A percentile compares a stretch with the other conserved stretches of the same genome.
Evolutionary conservation across 2,797 vertebrate genomes (phyloP).

Genomic region (Scolopax bukidnonensis): DNA sequence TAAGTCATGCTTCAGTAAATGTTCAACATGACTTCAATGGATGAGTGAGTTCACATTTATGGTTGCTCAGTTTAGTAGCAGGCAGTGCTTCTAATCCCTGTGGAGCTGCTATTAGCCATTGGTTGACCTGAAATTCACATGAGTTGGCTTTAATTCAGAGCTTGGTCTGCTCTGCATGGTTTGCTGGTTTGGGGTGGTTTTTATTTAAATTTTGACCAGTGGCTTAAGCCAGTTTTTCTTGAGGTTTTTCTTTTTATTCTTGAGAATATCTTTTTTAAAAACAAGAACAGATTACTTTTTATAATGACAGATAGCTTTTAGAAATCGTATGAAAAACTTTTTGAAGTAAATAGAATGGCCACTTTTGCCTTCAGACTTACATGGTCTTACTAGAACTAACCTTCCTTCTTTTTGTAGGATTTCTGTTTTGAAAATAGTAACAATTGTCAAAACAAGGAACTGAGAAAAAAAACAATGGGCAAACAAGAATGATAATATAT

Average conservation of each 20-base stretch:
- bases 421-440: background rate
- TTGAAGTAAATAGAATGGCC: background rate
- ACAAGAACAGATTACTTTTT: background rate
- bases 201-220: background rate
- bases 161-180: constrained; percentile 32
- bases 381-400: background rate
- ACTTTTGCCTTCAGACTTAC: background rate
- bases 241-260: background rate
- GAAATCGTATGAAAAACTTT: background rate
- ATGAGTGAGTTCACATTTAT: constrained; percentile 74
- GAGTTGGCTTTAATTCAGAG: constrained; percentile 64
- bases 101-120: constrained; percentile 76
- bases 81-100: constrained; percentile 68
- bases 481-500: background rate
- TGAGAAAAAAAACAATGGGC: background rate
- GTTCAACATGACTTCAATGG: constrained; percentile 78
- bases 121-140: constrained; percentile 78
- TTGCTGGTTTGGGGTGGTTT: constrained; percentile 4
- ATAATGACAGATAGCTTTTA: background rate
- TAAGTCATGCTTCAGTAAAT: constrained; percentile 72
- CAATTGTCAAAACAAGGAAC: background rate
- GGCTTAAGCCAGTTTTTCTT: background rate
- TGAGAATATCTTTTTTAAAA: background rate
- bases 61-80: constrained; percentile 63
- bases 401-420: background rate